A percentile compares a stretch with the other conserved stretches of the same genome.
Conservation (phyloP, 2,113 vertebrate genomes). For the Pheucticus melanocephalus region DNA sequence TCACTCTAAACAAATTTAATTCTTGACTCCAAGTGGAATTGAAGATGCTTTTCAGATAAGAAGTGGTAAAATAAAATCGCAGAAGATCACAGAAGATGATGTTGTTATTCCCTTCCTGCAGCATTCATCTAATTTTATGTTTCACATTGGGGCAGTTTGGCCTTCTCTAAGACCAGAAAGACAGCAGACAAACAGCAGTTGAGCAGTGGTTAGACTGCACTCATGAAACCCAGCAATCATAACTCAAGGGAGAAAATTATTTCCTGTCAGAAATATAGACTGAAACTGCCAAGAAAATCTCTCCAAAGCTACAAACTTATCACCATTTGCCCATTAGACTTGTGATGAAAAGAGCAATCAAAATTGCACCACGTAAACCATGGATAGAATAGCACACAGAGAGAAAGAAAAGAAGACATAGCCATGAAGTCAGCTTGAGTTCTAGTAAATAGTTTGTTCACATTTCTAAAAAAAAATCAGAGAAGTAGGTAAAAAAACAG, state of each 20-base stretch:
- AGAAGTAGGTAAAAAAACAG: background rate
- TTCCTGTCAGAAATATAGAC: conserved; percentile 61
- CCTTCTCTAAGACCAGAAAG: conserved; percentile 46
- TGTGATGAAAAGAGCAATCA: conserved; percentile 23
- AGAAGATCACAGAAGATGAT: conserved; percentile 56
- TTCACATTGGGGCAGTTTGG: conserved; percentile 23
- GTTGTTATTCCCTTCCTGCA: conserved; percentile 54
- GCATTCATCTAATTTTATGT: conserved; percentile 61
- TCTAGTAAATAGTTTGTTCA: background rate
- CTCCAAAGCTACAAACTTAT: conserved; percentile 53
- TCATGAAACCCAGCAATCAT: conserved; percentile 58
- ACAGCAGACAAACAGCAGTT: conserved; percentile 43
- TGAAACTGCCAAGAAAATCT: conserved; percentile 51
- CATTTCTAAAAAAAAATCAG: background rate
- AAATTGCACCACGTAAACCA: background rate
- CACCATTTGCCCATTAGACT: conserved; percentile 39
- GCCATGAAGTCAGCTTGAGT: background rate
- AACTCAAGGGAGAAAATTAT: conserved; percentile 52
- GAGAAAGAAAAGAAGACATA: background rate
- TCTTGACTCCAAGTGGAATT: conserved; percentile 32
- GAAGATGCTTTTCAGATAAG: conserved; percentile 64
- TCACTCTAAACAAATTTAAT: conserved; percentile 52
- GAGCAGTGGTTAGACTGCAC: conserved; percentile 33
- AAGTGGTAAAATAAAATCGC: conserved; percentile 50
- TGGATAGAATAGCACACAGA: background rate